Base-by-base conservation (phyloP, 2,797 vertebrate species). In the Argyrosomus regius region DNA sequence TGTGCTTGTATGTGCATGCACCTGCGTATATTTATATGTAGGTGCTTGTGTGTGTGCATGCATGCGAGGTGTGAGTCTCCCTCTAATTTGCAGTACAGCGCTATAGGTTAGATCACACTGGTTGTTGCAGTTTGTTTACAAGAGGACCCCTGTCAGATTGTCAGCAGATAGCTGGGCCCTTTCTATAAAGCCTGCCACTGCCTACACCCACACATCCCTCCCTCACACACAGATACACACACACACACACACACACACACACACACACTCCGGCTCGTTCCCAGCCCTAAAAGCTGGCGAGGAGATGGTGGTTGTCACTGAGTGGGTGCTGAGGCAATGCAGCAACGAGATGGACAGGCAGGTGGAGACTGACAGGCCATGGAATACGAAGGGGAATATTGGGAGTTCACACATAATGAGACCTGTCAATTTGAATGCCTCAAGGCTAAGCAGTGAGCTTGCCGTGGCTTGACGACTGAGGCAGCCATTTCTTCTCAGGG, bases 51-150 rank as follows among this genome's bases (percentile, higher is more conserved):
- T 72, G 57, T 66, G 69, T 67, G 75, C 28, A 54, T 77, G 85
- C 54, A 53, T 59, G 61, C 22, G n/a, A 94, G 92, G 93, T 91
- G 93, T 89, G 94, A 91, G 91, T 94, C 93, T 94, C 84, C 92
- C 92, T 96, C 95, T 96, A 96, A 97, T 97, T 97, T 96, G 96
- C 96, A 95, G 94, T 94, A 96, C 94, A 92, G 89, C 94, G 94
- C 94, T 93, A 93, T 95, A 92, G 95, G 94, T 95, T 90, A 93
- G 93, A 96, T 94, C 93, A 72, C 88, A 89, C 93, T 50, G 94
- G 96, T 95, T 96, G 95, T 90, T 94, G 93, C 94, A 94, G 94
- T 96, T 96, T 97, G 96, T 97, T 97, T 96, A 97, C 96, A 97
- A 88, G 94, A 90, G 92, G 94, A 95, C 94, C 94, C 93, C 84